Base-by-base conservation (phyloP, 2,888 invertebrate genomes). In the Volucella bombylans region DNA sequence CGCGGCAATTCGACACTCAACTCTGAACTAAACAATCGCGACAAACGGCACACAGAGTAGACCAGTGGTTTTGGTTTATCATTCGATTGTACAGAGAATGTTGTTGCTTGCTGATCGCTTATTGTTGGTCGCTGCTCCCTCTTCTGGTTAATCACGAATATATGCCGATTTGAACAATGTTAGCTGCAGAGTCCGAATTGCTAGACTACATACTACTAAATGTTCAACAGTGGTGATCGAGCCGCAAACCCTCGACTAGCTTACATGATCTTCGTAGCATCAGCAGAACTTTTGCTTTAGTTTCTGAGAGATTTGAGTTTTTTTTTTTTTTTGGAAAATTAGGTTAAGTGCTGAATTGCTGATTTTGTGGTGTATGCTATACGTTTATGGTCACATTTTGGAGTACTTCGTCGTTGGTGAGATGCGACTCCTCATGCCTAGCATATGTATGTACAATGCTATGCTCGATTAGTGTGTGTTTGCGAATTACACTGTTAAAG, bases 1-100 rank as follows among this genome's bases (percentile, higher is more conserved):
- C 83, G 61, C 80, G 67, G n/a, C 80, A 71, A 76, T 67, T 74
- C 50, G 67, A 85, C 83, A 80, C 43, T 85, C 74, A 71, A 67
- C 54, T 74, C 39, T 80, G 67, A 85, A 76, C 73, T 67, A 61
- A 76, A 76, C 65, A 52, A 45, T 41, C 59, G n/a, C 61, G 71
- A 59, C 49, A 43, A 18, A 76, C 80, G 80, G 41, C 80, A 76
- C 65, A 69, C 57, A 67, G 65, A 50, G 67, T 73, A 67, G 45
- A 74, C 31, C 31, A 31, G 31, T 6, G 50, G 64, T 59, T 69
- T 67, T 71, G 71, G 74, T 57, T 65, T 62, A 62, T 68, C 62
- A 47, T 67, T 47, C n/a, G 47, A 61, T 31, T 31, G 38, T 43
- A 23, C 73, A 64, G 54, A 62, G 54, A 68, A 47, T 49, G n/a